Base-by-base conservation (phyloP, 2,113 vertebrate genomes). In the Paracanthobrama guichenoti region DNA sequence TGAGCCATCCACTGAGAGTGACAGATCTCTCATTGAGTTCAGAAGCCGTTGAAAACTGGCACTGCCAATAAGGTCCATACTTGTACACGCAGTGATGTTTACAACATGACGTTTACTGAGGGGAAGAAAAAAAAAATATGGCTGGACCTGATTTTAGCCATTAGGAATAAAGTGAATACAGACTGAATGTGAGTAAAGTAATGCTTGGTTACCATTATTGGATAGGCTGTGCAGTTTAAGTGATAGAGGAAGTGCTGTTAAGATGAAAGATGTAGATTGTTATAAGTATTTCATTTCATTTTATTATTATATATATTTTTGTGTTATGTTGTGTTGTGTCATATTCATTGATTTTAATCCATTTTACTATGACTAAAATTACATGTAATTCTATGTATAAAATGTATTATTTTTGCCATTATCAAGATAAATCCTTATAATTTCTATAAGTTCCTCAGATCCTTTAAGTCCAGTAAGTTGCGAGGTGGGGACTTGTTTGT, bases 11-110 rank as follows among this genome's bases (percentile, higher is more conserved):
- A 26, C 75, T 42, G 44, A 74, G 55, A 79, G 48, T 69, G 82
- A 83, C 86, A 76, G 82, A 75, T 83, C 28, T 75, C 59, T 79
- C 13, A 62, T 62, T 64, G 64, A 59, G 24, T 74, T 28, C 48
- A 74, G 66, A 22, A 62, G 22, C 39, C 16, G 31, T 12, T 5
- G 57, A 72, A 71, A 59, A 24, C 50, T 83, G 42, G 22, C 55
- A 28, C 24, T 46, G 24, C 35, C 31, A 24, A 48, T 79, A 62
- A 31, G 39, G 24, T 42, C 14, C 14, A 35, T 12, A 80, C n/a
- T 46, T 64, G 6, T 3, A 20, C 39, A 26, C 1, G 1, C 53
- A 22, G 6, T 74, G 72, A 20, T n/a, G n/a, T n/a, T n/a, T n/a
- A n/a, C n/a, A n/a, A 31, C 24, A 75, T 5, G 0, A 31, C 48